phyloP scores from a whole-genome alignment of 2,888 invertebrate species.

The Platycnemis pennipes region DNA sequence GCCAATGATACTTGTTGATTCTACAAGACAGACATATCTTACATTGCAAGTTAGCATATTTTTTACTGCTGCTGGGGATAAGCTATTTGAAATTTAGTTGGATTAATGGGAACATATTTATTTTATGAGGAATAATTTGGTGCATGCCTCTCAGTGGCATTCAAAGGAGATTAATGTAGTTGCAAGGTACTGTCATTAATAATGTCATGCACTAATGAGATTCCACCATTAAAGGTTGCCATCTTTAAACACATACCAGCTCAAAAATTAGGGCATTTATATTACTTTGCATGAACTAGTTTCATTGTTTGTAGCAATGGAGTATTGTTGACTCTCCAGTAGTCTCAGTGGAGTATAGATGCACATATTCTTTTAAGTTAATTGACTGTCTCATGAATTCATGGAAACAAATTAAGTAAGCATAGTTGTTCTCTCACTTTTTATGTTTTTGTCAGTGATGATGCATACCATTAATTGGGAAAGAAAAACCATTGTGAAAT shows the following conservation, averaged over 20 bases:
- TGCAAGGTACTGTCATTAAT: no score
- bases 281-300: constrained; percentile 61
- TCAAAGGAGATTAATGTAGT: not conserved
- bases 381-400: constrained; percentile 16
- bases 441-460: not conserved
- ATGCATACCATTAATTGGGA: not conserved
- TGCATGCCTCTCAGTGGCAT: not conserved
- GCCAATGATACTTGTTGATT: not conserved
- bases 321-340: constrained; percentile 44
- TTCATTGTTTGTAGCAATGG: constrained; percentile 61
- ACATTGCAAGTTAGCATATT: not conserved
- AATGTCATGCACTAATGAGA: not conserved
- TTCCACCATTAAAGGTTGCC: constrained; percentile 40
- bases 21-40: not conserved
- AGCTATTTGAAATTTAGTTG: not conserved
- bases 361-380: constrained; percentile 15
- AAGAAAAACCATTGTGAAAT: not conserved
- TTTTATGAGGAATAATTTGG: not conserved
- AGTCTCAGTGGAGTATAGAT: constrained; percentile 49
- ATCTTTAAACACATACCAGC: constrained; percentile 56
- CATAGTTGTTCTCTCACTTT: not conserved
- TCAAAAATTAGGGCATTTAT: constrained; percentile 61
- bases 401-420: not conserved
- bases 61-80: not conserved
- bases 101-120: not conserved